Evolutionary conservation across 2,113 vertebrate species (phyloP).

Genomic region (Bufo bufo): DNA sequence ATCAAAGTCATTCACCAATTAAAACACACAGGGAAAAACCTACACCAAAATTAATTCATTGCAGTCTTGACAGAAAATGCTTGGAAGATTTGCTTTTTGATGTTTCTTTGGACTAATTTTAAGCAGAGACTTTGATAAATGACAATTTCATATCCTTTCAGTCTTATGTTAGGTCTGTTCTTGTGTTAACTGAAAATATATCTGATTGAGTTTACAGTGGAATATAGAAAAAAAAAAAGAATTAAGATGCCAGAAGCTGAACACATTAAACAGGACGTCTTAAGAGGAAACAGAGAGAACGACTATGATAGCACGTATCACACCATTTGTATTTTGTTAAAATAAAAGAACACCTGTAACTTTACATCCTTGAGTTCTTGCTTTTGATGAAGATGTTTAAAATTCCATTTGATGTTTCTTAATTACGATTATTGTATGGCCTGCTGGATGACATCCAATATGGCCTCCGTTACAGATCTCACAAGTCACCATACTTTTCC

Average conservation of each 20-base stretch:
- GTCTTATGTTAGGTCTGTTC: conserved; percentile 9
- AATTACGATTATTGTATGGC: background rate
- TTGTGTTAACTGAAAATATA: conserved; percentile 32
- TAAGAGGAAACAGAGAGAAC: background rate
- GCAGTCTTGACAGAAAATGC: background rate
- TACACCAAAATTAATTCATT: conserved; percentile 28
- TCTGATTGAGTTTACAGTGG: background rate
- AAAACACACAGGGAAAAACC: conserved; percentile 12
- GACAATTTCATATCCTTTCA: conserved; percentile 18
- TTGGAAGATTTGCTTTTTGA: conserved; percentile 38
- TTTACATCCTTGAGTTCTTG: background rate
- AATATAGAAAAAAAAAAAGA: background rate
- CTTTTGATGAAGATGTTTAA: background rate
- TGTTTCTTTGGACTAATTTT: conserved; percentile 35
- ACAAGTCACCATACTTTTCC: too few relatives aligned
- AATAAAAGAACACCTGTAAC: background rate
- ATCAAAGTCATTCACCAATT: conserved; percentile 30
- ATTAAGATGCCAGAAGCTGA: conserved; percentile 1
- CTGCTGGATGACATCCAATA: background rate
- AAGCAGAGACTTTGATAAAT: conserved; percentile 33
- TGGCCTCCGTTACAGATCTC: too few relatives aligned
- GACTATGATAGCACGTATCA: background rate
- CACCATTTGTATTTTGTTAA: background rate
- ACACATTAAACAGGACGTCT: background rate
- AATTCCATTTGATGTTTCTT: background rate